These are phyloP conservation scores for Stichopus chloronotus DNA, from an alignment of 35 echinoderm and acorn worm species.

Conservation along the genomic window DNA sequence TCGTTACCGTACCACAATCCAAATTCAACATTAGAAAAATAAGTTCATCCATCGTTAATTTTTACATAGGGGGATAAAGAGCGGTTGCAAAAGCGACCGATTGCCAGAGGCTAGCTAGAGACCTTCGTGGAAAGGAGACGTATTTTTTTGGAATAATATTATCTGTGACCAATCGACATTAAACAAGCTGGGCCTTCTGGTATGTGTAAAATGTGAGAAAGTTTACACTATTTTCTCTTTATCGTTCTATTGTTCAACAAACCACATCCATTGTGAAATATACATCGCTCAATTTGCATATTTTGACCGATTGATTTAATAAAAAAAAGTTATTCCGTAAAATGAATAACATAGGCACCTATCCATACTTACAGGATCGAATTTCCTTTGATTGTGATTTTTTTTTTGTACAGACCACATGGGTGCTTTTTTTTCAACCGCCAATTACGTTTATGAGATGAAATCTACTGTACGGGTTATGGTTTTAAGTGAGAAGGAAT, in stretches of 20 bases:
- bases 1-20: neutral
- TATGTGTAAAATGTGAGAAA: neutral
- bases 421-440: slow-evolving; percentile 15
- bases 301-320: slow-evolving; percentile 58
- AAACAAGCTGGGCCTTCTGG: slow-evolving; percentile 30
- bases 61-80: neutral
- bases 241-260: too few relatives aligned
- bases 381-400: neutral
- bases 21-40: neutral
- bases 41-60: too few relatives aligned
- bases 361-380: slow-evolving; percentile 2
- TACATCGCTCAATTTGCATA: slow-evolving; percentile 43
- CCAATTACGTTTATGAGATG: slow-evolving; percentile 55
- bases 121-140: neutral
- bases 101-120: slow-evolving; percentile 43
- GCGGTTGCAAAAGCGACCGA: slow-evolving; percentile 27
- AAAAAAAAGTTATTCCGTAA: neutral
- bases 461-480: neutral
- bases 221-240: neutral
- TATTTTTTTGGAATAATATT: slow-evolving; percentile 48
- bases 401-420: neutral
- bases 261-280: neutral
- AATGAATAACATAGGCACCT: slow-evolving; percentile 26
- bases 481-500: slow-evolving; percentile 20
- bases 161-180: slow-evolving; percentile 35